Evolutionary conservation across 2,113 vertebrate species (phyloP).

Genomic region (Hemiscyllium ocellatum): DNA sequence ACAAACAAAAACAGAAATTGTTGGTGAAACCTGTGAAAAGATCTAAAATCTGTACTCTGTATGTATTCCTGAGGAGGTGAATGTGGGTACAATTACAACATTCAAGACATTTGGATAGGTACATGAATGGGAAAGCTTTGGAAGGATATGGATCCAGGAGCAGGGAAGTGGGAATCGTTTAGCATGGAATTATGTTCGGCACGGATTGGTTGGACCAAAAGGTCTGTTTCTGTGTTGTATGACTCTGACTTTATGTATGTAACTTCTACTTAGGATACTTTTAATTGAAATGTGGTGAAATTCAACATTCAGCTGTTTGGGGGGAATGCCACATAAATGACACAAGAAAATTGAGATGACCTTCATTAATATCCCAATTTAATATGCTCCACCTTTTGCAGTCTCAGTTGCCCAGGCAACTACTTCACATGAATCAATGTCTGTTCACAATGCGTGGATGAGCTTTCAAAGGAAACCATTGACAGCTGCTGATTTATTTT

Average conservation of each 20-base stretch:
- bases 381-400: neutral
- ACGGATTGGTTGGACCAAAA: too few relatives aligned
- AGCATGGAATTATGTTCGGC: too few relatives aligned
- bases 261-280: neutral
- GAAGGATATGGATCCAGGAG: too few relatives aligned
- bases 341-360: neutral
- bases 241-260: neutral
- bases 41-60: neutral
- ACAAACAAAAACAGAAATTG: too few relatives aligned
- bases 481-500: neutral
- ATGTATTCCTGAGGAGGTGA: neutral
- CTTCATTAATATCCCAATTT: neutral
- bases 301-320: neutral
- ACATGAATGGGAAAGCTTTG: too few relatives aligned
- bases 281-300: neutral
- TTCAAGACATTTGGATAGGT: too few relatives aligned
- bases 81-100: too few relatives aligned
- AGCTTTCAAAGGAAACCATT: neutral
- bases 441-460: neutral
- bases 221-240: too few relatives aligned
- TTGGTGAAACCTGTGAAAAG: neutral
- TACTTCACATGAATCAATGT: neutral
- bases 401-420: neutral
- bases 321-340: neutral
- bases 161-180: too few relatives aligned